Evolutionary conservation across 2,888 invertebrate genomes (phyloP).

Genomic region (Lasioglossum oenotherae): DNA sequence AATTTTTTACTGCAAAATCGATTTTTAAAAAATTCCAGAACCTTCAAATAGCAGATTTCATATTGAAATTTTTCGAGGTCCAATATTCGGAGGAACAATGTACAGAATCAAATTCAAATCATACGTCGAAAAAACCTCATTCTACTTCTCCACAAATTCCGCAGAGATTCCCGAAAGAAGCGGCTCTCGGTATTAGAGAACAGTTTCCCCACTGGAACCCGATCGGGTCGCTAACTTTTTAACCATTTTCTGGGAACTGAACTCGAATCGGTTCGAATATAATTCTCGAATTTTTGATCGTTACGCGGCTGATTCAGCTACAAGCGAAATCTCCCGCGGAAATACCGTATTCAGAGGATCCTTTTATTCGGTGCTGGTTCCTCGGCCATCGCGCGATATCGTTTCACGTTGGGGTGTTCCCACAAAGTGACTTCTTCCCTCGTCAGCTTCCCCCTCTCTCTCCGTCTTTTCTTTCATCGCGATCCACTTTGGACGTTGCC

Average conservation of each 20-base stretch:
- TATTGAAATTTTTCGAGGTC: not conserved
- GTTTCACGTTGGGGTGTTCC: conserved; percentile 26
- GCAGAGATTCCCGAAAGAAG: not conserved
- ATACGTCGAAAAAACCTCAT: not conserved
- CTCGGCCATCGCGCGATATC: conserved; percentile 39
- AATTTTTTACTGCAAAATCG: not conserved
- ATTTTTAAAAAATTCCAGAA: not conserved
- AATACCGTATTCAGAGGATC: conserved; percentile 48
- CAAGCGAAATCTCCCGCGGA: conserved; percentile 37
- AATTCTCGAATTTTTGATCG: conserved; percentile 64
- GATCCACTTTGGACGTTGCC: conserved; percentile 46
- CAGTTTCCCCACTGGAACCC: conserved; percentile 12
- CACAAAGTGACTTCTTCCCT: conserved; percentile 50
- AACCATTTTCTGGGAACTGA: not conserved
- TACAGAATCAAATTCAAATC: not conserved
- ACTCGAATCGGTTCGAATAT: conserved; percentile 43
- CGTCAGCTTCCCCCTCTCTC: not conserved
- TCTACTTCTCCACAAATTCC: not conserved
- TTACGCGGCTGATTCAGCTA: conserved; percentile 44
- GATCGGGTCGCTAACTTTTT: conserved; percentile 47
- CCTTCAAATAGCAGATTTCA: not conserved
- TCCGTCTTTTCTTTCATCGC: conserved; percentile 32
- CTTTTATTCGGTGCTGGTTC: conserved; percentile 43
- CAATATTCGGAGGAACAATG: not conserved
- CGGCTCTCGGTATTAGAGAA: not conserved